Base-by-base conservation (phyloP, 2,113 vertebrate species). In the Anarhynchus alexandrinus region DNA sequence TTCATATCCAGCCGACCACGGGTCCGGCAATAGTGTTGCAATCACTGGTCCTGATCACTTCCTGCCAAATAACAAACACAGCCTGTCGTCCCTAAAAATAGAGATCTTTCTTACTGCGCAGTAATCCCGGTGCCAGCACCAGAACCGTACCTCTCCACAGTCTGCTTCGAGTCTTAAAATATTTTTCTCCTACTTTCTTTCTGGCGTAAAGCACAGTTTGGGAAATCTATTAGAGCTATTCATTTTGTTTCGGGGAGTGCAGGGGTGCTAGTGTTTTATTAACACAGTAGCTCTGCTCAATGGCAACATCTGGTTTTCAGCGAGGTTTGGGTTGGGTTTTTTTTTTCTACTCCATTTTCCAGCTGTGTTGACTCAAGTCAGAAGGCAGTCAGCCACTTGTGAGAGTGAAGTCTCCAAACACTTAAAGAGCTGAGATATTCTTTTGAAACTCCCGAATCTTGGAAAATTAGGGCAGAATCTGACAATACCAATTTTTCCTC, bases 351-450 rank as follows among this genome's bases (percentile, higher is more conserved):
- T 94, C 70, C 25, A 9, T 87, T 95, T 94, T 96, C 91, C 95
- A 96, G 94, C 95, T 97, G 93, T 95, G 88, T 91, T 97, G 92
- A 94, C 83, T 96, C 94, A 94, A 94, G 93, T 86, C 83, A 94
- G 76, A 79, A 86, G 62, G 88, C 92, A 88, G 86, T 84, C 86
- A 94, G 83, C 57, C 88, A 70, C 94, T 93, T 89, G 73, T 92
- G 83, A 94, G 83, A 78, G 43, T 51, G 43, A 94, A 84, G 91
- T 92, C 88, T 94, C 95, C 73, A 65, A 95, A 94, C 77, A 79
- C 47, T 94, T 97, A 87, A 89, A 82, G 70, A 93, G 57, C 86
- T 89, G 91, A 89, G 61, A 93, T 91, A 89, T 72, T 89, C 80
- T 95, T 95, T 81, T 94, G 83, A 95, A 96, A 97, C 73, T 82